Evolutionary conservation across 2,113 vertebrate species (phyloP), one percentile per base, ranked within the genome.

Genomic region (Antennarius striatus): DNA sequence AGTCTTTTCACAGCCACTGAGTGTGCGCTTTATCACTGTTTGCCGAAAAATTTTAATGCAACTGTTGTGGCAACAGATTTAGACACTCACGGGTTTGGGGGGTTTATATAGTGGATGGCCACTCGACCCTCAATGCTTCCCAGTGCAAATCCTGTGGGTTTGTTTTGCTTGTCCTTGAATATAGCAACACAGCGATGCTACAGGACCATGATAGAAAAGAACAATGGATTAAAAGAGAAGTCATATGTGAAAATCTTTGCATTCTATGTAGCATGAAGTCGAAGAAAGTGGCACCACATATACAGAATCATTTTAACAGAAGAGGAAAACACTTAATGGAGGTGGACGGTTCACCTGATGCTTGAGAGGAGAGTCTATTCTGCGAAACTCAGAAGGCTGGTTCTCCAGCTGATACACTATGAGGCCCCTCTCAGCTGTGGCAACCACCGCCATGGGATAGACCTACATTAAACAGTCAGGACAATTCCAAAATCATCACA

Each of bases 131-230:
- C 98, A 10, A 99, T 99, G 68, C 98, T 99, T 63, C 98, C 98
- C 83, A 99, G 91, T 15, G 98, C 98, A 91, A 99, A 99, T 14
- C 98, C 98, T 6, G 98, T 99, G 0, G 98, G 98, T 77, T 99
- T 99, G 90, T 98, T 99, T 88, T 98, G 97, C 84, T 99, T 99
- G 91, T 99, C 98, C 91, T 97, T 98, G 87, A 99, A 99, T 89
- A 99, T 98, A 68, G 97, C 96, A 51, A 98, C 97, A 82, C 98
- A 99, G n/a, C 98, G 96, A 80, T 99, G 97, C 98, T 99, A 61
- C 6, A 68, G 53, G 53, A 32, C 4, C n/a, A 57, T 16, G 17
- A 9, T 5, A 46, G n/a, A 48, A 40, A 45, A 12, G 22, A 6
- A 36, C 39, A 47, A n/a, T 2, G 16, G 22, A 22, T 71, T 4